Evolutionary conservation across 2,888 invertebrate species (phyloP).

Genomic region (Cacoxenus indagator): DNA sequence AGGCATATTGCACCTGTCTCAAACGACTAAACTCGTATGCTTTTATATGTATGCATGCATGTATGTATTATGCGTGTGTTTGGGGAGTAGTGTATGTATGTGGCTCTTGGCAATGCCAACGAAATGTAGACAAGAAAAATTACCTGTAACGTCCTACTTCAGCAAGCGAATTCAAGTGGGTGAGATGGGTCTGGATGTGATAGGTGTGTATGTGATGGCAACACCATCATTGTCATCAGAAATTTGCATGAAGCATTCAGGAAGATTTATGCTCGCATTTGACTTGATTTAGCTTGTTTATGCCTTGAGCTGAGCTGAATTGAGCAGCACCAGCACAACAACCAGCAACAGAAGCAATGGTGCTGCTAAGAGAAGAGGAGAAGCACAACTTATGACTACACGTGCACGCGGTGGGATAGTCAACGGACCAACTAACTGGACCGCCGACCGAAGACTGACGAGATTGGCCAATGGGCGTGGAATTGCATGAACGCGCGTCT

Average conservation of each 20-base stretch:
- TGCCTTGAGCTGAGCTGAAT: slow-evolving; percentile 52
- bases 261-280: slow-evolving; percentile 67
- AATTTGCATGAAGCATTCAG: slow-evolving; percentile 35
- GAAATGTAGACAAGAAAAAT: neutral
- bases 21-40: too few relatives aligned
- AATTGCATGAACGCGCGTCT: neutral
- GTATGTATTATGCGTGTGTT: too few relatives aligned
- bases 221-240: slow-evolving; percentile 26
- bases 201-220: neutral
- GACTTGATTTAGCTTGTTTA: slow-evolving; percentile 69
- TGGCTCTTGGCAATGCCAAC: slow-evolving; percentile 26
- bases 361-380: neutral
- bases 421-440: too few relatives aligned
- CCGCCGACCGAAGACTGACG: too few relatives aligned
- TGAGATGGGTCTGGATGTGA: neutral
- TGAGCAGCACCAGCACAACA: slow-evolving; percentile 56
- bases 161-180: neutral
- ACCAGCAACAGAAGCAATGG: slow-evolving; percentile 41
- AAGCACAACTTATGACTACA: neutral
- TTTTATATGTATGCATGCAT: neutral
- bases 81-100: too few relatives aligned
- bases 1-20: slow-evolving; percentile 4
- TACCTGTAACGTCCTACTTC: neutral
- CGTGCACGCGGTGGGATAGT: neutral
- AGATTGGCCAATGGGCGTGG: neutral